Evolutionary conservation across 2,888 invertebrate genomes (phyloP).

Genomic region (Agrotis clavis): DNA sequence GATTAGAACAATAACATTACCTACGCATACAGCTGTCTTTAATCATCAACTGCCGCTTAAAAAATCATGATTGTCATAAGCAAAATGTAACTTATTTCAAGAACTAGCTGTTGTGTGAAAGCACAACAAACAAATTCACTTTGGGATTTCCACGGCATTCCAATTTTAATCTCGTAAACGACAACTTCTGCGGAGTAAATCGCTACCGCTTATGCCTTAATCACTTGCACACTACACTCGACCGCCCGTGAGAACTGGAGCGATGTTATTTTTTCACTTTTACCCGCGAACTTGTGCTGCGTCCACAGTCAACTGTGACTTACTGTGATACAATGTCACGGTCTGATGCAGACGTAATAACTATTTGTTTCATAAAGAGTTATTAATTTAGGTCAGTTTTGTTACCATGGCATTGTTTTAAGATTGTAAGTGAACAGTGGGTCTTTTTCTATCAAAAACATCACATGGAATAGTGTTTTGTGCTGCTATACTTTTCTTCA

Average conservation of each 20-base stretch:
- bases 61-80: background rate
- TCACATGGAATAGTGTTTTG: no score
- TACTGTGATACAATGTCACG: slow-evolving; percentile 56
- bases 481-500: no score
- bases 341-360: slow-evolving; percentile 37
- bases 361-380: slow-evolving; percentile 15
- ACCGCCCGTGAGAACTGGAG: slow-evolving; percentile 84
- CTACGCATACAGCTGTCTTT: background rate
- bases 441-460: background rate
- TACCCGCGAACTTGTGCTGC: slow-evolving; percentile 70
- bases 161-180: background rate
- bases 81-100: background rate
- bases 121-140: no score
- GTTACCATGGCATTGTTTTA: background rate
- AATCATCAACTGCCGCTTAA: no score
- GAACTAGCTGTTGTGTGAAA: background rate
- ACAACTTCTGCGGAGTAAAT: background rate
- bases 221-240: slow-evolving; percentile 53
- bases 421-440: background rate
- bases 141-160: background rate
- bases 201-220: slow-evolving; percentile 61
- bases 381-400: slow-evolving; percentile 9
- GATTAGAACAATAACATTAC: background rate
- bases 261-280: slow-evolving; percentile 85
- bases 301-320: slow-evolving; percentile 58